Conservation (phyloP, 64 coral and sea anemone genomes). For the Stichodactyla helianthus region DNA sequence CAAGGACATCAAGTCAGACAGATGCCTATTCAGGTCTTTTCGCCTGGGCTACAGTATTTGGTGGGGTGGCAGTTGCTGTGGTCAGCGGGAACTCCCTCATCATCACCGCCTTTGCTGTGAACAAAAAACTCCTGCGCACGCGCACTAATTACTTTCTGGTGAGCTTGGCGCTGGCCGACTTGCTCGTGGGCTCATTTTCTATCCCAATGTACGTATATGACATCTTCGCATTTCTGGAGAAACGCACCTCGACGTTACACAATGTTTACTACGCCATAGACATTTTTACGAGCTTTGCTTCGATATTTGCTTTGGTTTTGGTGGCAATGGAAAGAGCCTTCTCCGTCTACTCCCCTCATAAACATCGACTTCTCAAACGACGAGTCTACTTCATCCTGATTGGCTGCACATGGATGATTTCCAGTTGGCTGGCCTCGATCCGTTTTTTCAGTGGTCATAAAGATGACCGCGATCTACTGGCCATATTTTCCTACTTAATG, state of each 20-base stretch:
- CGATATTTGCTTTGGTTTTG: constrained; percentile 66
- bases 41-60: constrained; percentile 60
- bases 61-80: constrained; percentile 50
- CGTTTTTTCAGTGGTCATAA: constrained; percentile 44
- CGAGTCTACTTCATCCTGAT: constrained; percentile 55
- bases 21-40: neutral
- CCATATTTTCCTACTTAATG: constrained; percentile 41
- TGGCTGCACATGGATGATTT: constrained; percentile 46
- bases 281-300: constrained; percentile 82
- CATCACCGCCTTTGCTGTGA: constrained; percentile 66
- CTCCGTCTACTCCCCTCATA: constrained; percentile 54
- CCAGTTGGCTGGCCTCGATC: constrained; percentile 41
- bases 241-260: neutral
- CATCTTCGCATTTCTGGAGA: constrained; percentile 33
- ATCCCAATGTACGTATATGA: constrained; percentile 81
- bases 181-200: constrained; percentile 75
- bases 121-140: constrained; percentile 50
- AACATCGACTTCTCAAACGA: constrained; percentile 39
- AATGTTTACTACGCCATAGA: constrained; percentile 58
- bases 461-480: neutral
- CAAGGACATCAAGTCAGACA: neutral
- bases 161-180: constrained; percentile 71
- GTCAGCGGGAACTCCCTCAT: constrained; percentile 67
- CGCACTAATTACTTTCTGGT: constrained; percentile 88
- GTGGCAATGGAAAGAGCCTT: constrained; percentile 71